Percentiles rank a stretch among this genome's conserved stretches.
Evolutionary conservation across 2,888 invertebrate genomes (phyloP).

Genomic region (Agriopis aurantiaria): DNA sequence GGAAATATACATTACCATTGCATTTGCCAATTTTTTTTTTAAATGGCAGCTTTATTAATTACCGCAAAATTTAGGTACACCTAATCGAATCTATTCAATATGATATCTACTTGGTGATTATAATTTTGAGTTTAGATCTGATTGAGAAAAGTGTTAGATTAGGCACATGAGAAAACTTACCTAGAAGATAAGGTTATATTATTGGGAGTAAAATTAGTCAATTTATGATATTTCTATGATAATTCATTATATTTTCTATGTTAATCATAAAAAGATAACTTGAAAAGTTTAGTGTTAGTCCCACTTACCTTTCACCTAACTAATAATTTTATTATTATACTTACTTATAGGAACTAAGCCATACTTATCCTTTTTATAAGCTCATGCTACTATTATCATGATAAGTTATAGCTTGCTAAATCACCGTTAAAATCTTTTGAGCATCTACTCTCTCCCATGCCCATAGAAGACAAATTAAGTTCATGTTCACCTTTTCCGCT

Average conservation of each 20-base stretch:
- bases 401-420: constrained; percentile 1
- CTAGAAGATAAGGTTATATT: too few species aligned
- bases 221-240: too few species aligned
- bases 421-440: constrained; percentile 10
- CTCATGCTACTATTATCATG: background rate
- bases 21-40: constrained; percentile 6
- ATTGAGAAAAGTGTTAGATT: background rate
- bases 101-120: background rate
- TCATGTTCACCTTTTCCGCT: constrained; percentile 31
- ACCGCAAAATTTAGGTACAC: background rate
- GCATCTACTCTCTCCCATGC: constrained; percentile 22
- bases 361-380: background rate
- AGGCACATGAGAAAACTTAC: background rate
- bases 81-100: background rate
- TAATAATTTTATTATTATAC: too few species aligned
- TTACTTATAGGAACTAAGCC: too few species aligned
- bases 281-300: too few species aligned
- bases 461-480: constrained; percentile 30
- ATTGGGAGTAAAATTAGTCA: too few species aligned
- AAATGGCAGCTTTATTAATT: background rate
- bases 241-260: too few species aligned
- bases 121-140: background rate
- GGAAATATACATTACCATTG: constrained; percentile 13
- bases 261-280: too few species aligned
- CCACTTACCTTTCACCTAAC: too few species aligned